Evolutionary conservation across 2,888 invertebrate genomes (phyloP).

Genomic region (Taenaris catops): DNA sequence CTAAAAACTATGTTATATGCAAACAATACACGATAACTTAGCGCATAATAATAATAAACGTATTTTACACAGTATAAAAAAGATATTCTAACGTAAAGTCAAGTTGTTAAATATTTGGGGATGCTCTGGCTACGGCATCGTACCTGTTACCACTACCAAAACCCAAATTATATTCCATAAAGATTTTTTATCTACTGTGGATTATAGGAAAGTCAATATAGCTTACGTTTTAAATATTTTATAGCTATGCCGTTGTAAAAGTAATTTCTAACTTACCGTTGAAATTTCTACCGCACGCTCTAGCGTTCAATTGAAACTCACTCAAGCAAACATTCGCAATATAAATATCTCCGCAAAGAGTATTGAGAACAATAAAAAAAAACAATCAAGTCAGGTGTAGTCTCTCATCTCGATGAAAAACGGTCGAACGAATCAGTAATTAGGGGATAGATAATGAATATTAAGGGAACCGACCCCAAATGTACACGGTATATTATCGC

Average conservation of each 20-base stretch:
- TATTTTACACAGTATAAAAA: too few species aligned
- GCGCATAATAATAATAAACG: too few species aligned
- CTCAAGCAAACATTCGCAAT: conserved; percentile 49
- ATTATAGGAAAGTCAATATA: too few species aligned
- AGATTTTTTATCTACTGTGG: too few species aligned
- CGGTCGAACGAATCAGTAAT: conserved; percentile 59
- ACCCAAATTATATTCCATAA: too few species aligned
- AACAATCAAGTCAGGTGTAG: conserved; percentile 65
- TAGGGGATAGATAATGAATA: conserved; percentile 72
- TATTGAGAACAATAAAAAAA: conserved; percentile 57
- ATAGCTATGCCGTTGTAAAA: not conserved
- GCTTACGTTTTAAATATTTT: too few species aligned
- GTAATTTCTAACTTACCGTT: not conserved
- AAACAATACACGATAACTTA: too few species aligned
- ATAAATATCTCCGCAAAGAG: conserved; percentile 57
- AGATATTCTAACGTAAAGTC: too few species aligned
- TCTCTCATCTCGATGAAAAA: conserved; percentile 47
- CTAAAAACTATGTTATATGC: too few species aligned
- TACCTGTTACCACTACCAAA: too few species aligned
- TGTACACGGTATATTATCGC: conserved; percentile 30
- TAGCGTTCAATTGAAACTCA: conserved; percentile 51
- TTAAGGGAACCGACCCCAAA: conserved; percentile 64
- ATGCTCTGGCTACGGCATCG: too few species aligned
- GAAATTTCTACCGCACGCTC: conserved; percentile 33
- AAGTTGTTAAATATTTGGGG: too few species aligned